Evolutionary conservation across 2,113 vertebrate genomes (phyloP), one percentile per base, ranked within the genome.

Genomic region (Rhinoptilus africanus): DNA sequence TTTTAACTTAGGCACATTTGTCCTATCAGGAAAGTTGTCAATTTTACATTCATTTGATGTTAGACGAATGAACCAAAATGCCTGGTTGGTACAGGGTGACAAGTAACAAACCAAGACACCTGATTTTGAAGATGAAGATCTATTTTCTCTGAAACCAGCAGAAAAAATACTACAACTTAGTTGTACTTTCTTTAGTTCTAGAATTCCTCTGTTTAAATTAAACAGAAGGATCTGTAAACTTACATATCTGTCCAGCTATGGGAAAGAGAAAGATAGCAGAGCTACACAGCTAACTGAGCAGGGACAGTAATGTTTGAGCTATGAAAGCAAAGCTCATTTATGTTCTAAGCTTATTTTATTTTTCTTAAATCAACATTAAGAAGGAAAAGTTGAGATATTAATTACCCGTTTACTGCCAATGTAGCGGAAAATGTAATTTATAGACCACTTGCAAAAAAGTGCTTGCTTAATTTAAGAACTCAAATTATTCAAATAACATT

Each of bases 361-460:
- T 98, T 98, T 88, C 98, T 97, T 97, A 99, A 98, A 98, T 98
- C 98, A 98, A 98, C 98, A 99, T 98, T 98, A 98, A 98, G 99
- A 99, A 98, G 97, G 97, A 98, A 98, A 98, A 98, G 98, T 99
- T 98, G 98, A 98, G 98, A 98, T 99, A 99, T 99, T 99, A 99
- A 99, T 99, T 99, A 99, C 98, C 98, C 99, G 98, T 99, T 99
- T 98, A 98, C 98, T 98, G 98, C 97, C 99, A 99, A 99, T 99
- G 99, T 99, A 99, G 98, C 94, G 98, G 99, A 99, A 99, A 99
- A 99, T 99, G 98, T 99, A 99, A 99, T 99, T 99, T 99, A 99
- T 99, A 98, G 98, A 97, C 98, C 98, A 98, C 98, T 99, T 98
- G 98, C 86, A 97, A 94, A 97, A 95, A 97, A 97, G 98, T 97